Evolutionary conservation across 2,113 vertebrate genomes (phyloP), one percentile per base, ranked within the genome.

Genomic region (Plestiodon gilberti): DNA sequence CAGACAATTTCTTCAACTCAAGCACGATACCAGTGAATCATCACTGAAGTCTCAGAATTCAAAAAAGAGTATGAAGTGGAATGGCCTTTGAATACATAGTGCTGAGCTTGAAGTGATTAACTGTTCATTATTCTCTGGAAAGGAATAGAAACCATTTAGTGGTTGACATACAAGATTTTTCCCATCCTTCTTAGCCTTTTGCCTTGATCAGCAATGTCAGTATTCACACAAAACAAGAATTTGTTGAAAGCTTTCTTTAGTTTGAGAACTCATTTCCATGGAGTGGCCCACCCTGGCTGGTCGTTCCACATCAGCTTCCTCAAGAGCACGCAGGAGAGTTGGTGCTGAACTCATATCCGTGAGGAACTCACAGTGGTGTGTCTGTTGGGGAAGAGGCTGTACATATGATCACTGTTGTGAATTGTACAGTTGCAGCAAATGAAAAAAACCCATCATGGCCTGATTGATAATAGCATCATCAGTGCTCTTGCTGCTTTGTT

Each of bases 161-260:
- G 88, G 92, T 95, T 95, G 90, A 94, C 95, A 93, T 93, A 89
- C 88, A 94, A 92, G 86, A 73, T 1, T 25, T 95, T 57, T 40
- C 94, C 92, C 6, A 52, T 52, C 61, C 95, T 94, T 87, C 96
- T 96, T 93, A 89, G 92, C 95, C 95, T 95, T 94, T 85, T 88
- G 96, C 94, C 91, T 93, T 78, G 88, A 96, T 97, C 92, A 97
- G 95, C 96, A 94, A 89, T 75, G 94, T 97, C 97, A 97, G 96
- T 96, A 94, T 94, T 96, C 95, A 87, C 96, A 85, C 96, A 95
- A 94, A 96, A 96, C 96, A 93, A 82, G 95, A 97, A 97, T 97
- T 97, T 92, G 95, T 93, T 95, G 93, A 96, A 96, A 95, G 91
- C 92, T 94, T 89, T 89, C 94, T 95, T 95, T 89, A 84, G 93